A percentile compares a stretch with the other conserved stretches of the same genome.
Evolutionary conservation across 2,113 vertebrate genomes (phyloP).

Genomic region (Carassius carassius): DNA sequence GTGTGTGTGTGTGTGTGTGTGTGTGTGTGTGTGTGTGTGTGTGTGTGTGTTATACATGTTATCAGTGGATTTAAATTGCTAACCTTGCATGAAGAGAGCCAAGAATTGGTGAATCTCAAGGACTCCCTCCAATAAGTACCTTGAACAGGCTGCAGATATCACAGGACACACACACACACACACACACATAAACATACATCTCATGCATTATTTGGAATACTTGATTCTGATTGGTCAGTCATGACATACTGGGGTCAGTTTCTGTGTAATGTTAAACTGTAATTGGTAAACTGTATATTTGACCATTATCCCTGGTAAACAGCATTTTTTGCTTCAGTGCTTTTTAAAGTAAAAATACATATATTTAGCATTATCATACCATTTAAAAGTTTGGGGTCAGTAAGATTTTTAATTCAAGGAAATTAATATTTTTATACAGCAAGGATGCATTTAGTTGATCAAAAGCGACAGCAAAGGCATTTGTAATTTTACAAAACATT

Average conservation of each 20-base stretch:
- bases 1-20: background rate
- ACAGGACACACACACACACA: background rate
- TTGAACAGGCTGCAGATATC: conserved; percentile 3
- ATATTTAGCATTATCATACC: background rate
- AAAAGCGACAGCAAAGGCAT: background rate
- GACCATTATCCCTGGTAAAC: background rate
- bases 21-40: conserved; percentile 1
- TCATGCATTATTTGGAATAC: background rate
- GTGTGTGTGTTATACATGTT: background rate
- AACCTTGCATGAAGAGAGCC: conserved; percentile 30
- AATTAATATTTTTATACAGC: background rate
- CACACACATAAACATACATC: background rate
- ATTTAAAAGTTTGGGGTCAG: background rate
- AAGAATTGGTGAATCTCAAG: conserved; percentile 16
- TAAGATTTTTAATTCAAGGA: background rate
- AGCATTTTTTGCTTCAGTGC: background rate
- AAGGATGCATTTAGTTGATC: background rate
- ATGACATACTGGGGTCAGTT: background rate
- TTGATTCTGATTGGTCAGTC: background rate
- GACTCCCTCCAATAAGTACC: conserved; percentile 14
- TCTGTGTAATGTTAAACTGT: background rate
- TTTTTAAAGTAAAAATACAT: background rate
- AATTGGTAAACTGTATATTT: conserved; percentile 5
- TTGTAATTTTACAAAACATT: background rate
- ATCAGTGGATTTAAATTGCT: conserved; percentile 34